Conservation (phyloP, 2,888 invertebrate species). For the Apoderus coryli region DNA sequence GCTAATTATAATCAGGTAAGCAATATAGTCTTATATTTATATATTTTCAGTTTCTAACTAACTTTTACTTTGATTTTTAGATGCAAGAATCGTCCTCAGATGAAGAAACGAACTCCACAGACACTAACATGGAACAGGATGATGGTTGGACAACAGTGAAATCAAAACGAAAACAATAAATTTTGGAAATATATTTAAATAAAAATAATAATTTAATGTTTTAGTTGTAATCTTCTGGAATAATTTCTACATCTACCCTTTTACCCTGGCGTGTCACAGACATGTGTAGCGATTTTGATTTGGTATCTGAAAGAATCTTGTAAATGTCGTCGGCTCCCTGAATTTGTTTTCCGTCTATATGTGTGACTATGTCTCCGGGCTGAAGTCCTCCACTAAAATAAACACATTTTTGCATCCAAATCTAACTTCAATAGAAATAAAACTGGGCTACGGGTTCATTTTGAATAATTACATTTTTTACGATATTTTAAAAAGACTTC, state of each 20-base stretch:
- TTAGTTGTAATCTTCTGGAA: conserved; percentile 35
- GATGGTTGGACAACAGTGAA: conserved; percentile 55
- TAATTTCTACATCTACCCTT: conserved; percentile 33
- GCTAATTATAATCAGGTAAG: background rate
- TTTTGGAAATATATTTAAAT: conserved; percentile 3
- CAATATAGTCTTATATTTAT: background rate
- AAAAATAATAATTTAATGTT: background rate
- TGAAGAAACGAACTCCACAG: conserved; percentile 12
- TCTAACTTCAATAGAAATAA: conserved; percentile 1
- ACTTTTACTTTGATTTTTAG: background rate
- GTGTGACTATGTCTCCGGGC: conserved; percentile 75
- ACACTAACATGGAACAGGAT: conserved; percentile 32
- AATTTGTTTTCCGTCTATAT: conserved; percentile 45
- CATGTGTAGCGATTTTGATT: conserved; percentile 33
- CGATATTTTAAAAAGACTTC: too few species aligned
- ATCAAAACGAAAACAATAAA: conserved; percentile 25
- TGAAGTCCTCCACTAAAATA: conserved; percentile 61
- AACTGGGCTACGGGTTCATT: too few species aligned
- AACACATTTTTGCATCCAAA: conserved; percentile 5
- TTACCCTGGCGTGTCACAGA: conserved; percentile 35
- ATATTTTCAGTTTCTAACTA: background rate
- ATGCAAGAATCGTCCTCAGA: conserved; percentile 7
- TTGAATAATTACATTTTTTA: too few species aligned
- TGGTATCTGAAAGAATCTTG: conserved; percentile 19
- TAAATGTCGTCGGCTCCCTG: conserved; percentile 20